Evolutionary conservation across 2,797 vertebrate species (phyloP), one percentile per base, ranked within the genome.

Genomic region (Pipistrellus pipistrellus): DNA sequence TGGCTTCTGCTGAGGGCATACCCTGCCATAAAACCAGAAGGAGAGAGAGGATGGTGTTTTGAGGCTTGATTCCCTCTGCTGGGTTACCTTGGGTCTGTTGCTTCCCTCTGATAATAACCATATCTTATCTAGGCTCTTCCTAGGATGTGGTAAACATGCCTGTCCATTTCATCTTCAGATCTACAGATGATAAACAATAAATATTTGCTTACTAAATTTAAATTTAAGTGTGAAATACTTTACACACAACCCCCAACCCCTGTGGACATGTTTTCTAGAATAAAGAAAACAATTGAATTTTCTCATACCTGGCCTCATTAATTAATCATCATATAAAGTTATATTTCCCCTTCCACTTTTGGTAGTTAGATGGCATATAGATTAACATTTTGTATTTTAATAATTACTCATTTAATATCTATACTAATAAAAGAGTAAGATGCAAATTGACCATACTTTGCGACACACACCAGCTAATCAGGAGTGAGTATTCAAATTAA

Each of bases 361-460:
- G 62, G 35, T 81, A 64, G 14, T 44, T 76, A 35, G 23, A 75
- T 78, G 18, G 2, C 9, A 85, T 23, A 4, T 1, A 64, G 55
- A 64, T 93, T 62, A 81, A 32, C 3, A 66, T 83, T 82, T 77
- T 82, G 30, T 53, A 69, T 90, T 93, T 95, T 92, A 94, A 41
- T 88, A 77, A 41, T 51, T 9, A 57, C 0, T 66, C 80, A 82
- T 46, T 80, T 66, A 75, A 64, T 51, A 55, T 15, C 48, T 51
- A 51, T 14, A 51, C 48, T 17, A 51, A 51, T 51, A 53, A 53
- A 53, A 53, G 17, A 20, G 51, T 53, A 53, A 53, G 17, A 53
- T 53, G 18, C 18, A 53, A 2, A 53, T 53, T 53, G 51, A 53
- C 51, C 51, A 53, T 48, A 48, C 48, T 48, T 48, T 15, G 48